phyloP scores from a whole-genome alignment of 1,140 invertebrate genomes.

The Drosophila virilis region DNA sequence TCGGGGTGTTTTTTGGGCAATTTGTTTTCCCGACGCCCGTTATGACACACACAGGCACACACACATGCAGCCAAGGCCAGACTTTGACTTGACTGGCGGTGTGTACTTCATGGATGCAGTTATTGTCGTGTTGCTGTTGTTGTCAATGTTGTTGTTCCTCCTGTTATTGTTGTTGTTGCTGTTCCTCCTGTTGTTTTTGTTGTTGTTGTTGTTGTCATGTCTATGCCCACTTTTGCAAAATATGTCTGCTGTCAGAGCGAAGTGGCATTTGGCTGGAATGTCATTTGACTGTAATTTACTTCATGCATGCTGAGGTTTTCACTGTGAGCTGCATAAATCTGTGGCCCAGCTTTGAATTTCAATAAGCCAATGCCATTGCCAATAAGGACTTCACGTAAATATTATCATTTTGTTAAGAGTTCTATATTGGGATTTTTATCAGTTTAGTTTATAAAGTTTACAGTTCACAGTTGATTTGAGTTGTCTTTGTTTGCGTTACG shows the following conservation, averaged over 20 bases:
- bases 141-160: too few species aligned
- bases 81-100: constrained; percentile 53
- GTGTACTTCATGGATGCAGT: constrained; percentile 25
- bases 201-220: constrained; percentile 79
- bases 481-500: too few species aligned
- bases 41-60: constrained; percentile 61
- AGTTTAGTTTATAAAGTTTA: too few species aligned
- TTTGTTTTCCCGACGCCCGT: constrained; percentile 80
- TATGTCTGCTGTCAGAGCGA: constrained; percentile 73
- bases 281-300: constrained; percentile 79
- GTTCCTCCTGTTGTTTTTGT: constrained; percentile 60
- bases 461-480: too few species aligned
- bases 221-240: constrained; percentile 77
- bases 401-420: background rate
- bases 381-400: background rate
- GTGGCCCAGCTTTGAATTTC: constrained; percentile 39
- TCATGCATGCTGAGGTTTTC: constrained; percentile 52
- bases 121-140: constrained; percentile 15
- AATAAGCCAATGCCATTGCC: background rate
- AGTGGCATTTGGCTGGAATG: constrained; percentile 78
- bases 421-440: too few species aligned
- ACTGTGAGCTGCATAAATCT: constrained; percentile 61
- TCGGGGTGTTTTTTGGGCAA: constrained; percentile 73
- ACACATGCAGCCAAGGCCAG: constrained; percentile 43
- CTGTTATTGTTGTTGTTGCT: constrained; percentile 20